Conservation (phyloP, 2,113 vertebrate genomes). For the Donacobius atricapilla region DNA sequence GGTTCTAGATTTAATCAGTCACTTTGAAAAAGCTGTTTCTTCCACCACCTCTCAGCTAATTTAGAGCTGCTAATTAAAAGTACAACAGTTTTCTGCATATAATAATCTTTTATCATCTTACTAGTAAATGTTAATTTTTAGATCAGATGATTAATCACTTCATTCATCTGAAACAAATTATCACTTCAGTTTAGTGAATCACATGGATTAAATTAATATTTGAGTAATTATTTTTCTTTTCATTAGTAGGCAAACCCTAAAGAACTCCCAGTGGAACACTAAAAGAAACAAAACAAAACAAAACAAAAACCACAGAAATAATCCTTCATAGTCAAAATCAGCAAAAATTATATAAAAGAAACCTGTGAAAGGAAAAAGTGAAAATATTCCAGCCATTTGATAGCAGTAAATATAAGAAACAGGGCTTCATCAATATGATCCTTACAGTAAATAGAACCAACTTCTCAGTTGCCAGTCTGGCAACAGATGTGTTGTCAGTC, state of each 20-base stretch:
- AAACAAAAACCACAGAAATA: background rate
- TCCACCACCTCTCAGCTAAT: conserved; percentile 11
- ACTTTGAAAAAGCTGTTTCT: conserved; percentile 14
- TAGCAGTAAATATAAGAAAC: background rate
- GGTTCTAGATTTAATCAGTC: background rate
- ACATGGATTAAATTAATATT: background rate
- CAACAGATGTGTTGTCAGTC: background rate
- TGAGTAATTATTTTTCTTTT: background rate
- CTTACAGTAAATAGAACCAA: background rate
- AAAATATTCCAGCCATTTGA: background rate
- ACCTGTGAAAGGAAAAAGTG: background rate
- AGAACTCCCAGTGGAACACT: background rate
- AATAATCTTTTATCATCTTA: conserved; percentile 23
- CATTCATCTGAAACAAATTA: conserved; percentile 48
- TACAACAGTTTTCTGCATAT: conserved; percentile 2
- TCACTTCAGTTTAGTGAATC: background rate
- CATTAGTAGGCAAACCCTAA: background rate
- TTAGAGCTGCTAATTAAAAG: conserved; percentile 38
- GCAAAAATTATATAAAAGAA: background rate
- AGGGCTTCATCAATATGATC: background rate
- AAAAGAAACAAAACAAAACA: background rate
- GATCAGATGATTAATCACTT: conserved; percentile 25
- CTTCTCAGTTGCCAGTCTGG: background rate
- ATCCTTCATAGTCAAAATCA: background rate
- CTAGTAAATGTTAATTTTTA: conserved; percentile 15